Base-by-base conservation (phyloP, 2,888 invertebrate genomes). In the Plusia festucae region DNA sequence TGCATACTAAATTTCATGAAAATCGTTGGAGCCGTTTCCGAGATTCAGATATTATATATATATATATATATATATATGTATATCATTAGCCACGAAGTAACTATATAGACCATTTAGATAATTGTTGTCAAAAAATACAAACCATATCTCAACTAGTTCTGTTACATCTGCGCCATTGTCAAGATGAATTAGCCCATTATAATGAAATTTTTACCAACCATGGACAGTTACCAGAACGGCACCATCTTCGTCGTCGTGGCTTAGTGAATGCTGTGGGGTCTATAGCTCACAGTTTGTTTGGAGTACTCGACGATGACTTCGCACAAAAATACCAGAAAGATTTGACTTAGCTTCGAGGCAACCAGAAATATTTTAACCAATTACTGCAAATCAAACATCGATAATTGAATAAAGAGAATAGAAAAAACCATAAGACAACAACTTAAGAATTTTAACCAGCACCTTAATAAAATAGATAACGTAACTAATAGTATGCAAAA, bases 231-330 rank as follows among this genome's bases (percentile, higher is more conserved):
- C 53, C 53, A 53, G 6, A 5, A 46, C 56, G 30, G 13, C 44
- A 54, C 59, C 56, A 55, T 55, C 55, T 20, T 24, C 60, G 44
- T n/a, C 61, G 61, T 16, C 56, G 68, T 13, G 72, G 68, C 22
- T 63, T 68, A 40, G 58, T 68, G 15, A 68, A 72, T 44, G 72
- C 63, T 11, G 27, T 72, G 40, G 55, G 55, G 32, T 55, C 55
- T 22, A 32, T 55, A 18, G 55, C 55, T 44, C 55, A 55, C 40
- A 55, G 40, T 55, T 55, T 55, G 40, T 55, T 55, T 24, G 55
- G 44, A 55, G 32, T 55, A 24, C 55, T 55, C 55, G 55, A 55
- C 22, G 55, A 55, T 54, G 54, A 54, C 16, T 54, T 54, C 34
- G 54, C 54, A 11, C 54, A 54, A 34, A 4, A 27, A 27, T 27